Evolutionary conservation across 1,140 invertebrate genomes (phyloP).

Genomic region (Tetramorium simillimum): DNA sequence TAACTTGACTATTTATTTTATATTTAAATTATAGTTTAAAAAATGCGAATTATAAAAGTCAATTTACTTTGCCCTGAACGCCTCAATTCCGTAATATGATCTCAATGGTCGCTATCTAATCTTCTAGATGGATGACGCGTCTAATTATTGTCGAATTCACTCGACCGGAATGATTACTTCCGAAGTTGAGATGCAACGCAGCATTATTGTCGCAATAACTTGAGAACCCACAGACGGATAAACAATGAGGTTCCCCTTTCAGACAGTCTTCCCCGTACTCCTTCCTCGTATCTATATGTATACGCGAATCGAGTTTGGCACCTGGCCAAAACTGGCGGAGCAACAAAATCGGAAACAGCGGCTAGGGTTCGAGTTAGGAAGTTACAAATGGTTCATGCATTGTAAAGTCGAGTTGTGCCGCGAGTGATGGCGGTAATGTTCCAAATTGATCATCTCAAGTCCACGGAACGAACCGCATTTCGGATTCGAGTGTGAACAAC

Average conservation of each 20-base stretch:
- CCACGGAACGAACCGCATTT: background rate
- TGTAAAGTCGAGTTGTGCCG: slow-evolving; percentile 27
- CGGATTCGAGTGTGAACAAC: background rate
- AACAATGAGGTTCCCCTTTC: slow-evolving; percentile 56
- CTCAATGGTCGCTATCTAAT: slow-evolving; percentile 4
- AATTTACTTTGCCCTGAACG: background rate
- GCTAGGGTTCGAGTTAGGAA: slow-evolving; percentile 9
- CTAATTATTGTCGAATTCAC: slow-evolving; percentile 53
- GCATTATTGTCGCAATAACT: slow-evolving; percentile 14
- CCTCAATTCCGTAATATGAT: background rate
- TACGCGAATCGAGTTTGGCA: slow-evolving; percentile 48
- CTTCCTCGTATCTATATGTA: slow-evolving; percentile 20
- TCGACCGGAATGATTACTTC: slow-evolving; percentile 34
- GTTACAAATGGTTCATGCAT: slow-evolving; percentile 37
- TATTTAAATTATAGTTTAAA: background rate
- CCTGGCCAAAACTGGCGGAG: slow-evolving; percentile 58
- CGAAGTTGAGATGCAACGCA: slow-evolving; percentile 20
- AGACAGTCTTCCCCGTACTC: slow-evolving; percentile 25
- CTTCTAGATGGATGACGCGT: slow-evolving; percentile 22
- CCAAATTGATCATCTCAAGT: slow-evolving; percentile 38
- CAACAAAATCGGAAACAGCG: slow-evolving; percentile 42
- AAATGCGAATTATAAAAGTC: background rate
- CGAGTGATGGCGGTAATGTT: background rate
- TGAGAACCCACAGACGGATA: slow-evolving; percentile 17
- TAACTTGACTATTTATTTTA: background rate